Evolutionary conservation across 1,140 invertebrate genomes (phyloP).

Genomic region (Zaprionus lachaisei): DNA sequence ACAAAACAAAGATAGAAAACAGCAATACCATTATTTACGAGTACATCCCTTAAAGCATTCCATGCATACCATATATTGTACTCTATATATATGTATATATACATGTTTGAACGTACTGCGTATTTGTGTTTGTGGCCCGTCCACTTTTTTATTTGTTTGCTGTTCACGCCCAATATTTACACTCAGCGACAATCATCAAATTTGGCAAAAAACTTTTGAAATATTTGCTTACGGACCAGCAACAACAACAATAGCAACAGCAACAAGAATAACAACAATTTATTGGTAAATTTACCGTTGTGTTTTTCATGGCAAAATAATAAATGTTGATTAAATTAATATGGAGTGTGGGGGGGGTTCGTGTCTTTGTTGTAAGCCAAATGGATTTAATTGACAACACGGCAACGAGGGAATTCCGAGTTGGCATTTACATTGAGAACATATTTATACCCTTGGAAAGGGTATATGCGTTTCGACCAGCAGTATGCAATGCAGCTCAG

Average conservation of each 20-base stretch:
- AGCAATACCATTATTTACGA: background rate
- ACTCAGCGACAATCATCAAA: background rate
- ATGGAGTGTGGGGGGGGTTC: background rate
- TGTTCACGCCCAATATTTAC: background rate
- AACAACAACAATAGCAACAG: too few relatives aligned
- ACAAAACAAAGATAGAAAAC: background rate
- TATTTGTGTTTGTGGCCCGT: background rate
- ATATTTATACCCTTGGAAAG: background rate
- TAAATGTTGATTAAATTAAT: slow-evolving; percentile 11
- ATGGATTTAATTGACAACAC: slow-evolving; percentile 4
- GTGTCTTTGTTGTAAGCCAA: background rate
- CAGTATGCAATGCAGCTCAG: too few relatives aligned
- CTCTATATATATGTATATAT: background rate
- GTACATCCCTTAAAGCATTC: background rate
- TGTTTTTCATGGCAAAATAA: background rate
- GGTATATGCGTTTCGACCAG: too few relatives aligned
- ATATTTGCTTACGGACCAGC: background rate
- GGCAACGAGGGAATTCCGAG: background rate
- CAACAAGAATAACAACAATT: background rate
- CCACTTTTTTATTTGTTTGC: background rate
- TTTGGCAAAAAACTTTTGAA: background rate
- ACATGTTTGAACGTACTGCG: background rate
- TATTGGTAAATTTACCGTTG: background rate
- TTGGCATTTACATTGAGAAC: background rate
- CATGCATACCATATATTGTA: background rate